Percentiles rank a stretch among this genome's conserved stretches.
Conservation (phyloP, 2,113 vertebrate species). For the Nothobranchius furzeri region DNA sequence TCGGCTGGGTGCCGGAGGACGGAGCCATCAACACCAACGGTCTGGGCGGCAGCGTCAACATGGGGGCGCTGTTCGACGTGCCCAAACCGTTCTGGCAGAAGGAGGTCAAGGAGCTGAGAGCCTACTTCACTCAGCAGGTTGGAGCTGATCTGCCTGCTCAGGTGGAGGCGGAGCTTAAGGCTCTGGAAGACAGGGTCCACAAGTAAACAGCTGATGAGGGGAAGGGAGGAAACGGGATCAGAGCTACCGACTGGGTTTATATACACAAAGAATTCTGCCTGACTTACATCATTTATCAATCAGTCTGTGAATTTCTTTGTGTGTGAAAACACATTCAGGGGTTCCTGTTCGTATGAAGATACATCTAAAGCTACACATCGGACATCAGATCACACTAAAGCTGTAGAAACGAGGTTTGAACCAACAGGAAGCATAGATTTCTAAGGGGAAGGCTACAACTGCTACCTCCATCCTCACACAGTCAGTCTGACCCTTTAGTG, state of each 20-base stretch:
- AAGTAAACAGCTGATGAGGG: conserved; percentile 53
- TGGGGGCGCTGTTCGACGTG: conserved; percentile 84
- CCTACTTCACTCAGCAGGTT: conserved; percentile 89
- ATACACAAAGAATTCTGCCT: conserved; percentile 9
- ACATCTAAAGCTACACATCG: not conserved
- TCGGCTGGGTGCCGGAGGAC: conserved; percentile 86
- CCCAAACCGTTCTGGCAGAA: conserved; percentile 91
- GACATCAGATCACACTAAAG: not conserved
- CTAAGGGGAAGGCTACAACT: conserved; percentile 6
- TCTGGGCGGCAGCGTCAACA: conserved; percentile 70
- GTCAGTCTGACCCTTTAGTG: conserved; percentile 3
- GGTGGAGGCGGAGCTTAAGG: conserved; percentile 83
- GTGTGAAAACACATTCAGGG: conserved; percentile 24
- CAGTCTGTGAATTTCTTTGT: not conserved
- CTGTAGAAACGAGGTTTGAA: conserved; percentile 10
- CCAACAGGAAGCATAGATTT: conserved; percentile 17
- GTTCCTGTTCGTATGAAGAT: conserved; percentile 8
- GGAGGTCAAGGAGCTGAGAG: conserved; percentile 84
- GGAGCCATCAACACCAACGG: conserved; percentile 84
- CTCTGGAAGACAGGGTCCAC: conserved; percentile 81
- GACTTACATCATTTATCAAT: not conserved
- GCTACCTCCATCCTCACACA: conserved; percentile 13
- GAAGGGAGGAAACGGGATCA: conserved; percentile 10
- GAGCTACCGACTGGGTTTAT: conserved; percentile 27
- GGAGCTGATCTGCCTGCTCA: conserved; percentile 85